Evolutionary conservation across 2,888 invertebrate species (phyloP), one percentile per base, ranked within the genome.

Genomic region (Anoncus sp.): DNA sequence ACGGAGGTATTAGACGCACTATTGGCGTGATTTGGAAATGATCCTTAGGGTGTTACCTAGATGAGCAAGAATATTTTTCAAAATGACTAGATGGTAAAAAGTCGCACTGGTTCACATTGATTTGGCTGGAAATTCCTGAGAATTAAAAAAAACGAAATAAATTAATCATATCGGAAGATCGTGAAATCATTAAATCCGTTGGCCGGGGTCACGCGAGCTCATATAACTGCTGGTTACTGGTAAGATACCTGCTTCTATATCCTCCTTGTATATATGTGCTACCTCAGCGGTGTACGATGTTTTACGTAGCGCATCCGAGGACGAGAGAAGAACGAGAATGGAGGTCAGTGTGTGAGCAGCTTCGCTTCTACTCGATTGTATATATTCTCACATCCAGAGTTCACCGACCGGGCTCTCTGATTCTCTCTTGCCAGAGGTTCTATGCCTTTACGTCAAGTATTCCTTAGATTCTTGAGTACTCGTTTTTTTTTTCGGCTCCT

Each of bases 341-440:
- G 88, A 88, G 90, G 90, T 90, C 89, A 90, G 90, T 90, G 83
- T 90, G 90, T 88, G 88, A 90, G 83, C 88, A 86, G 85, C 85
- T 88, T 87, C 85, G 85, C 82, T 86, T 81, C 85, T 7, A 71
- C 51, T 87, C 83, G 69, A 76, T 83, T 84, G 82, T 83, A 47
- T 83, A 80, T 83, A 38, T 83, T 84, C 83, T 81, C 76, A 55
- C 47, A 81, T 80, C 71, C 72, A 76, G 85, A 85, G 87, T 86
- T 86, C 87, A 83, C 75, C 84, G 87, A 87, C 87, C 88, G 82
- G 84, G 72, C 82, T 76, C 70, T 62, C 76, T 79, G 71, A 62
- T 73, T 67, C 72, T 77, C 79, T 82, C 53, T 40, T 53, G n/a
- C 53, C 53, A 40, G 62, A 40, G n/a, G 73, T 69, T 59, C 40